A percentile compares a stretch with the other conserved stretches of the same genome.
phyloP scores from a whole-genome alignment of 1,140 invertebrate species.

The Drosophila pruinosa region DNA sequence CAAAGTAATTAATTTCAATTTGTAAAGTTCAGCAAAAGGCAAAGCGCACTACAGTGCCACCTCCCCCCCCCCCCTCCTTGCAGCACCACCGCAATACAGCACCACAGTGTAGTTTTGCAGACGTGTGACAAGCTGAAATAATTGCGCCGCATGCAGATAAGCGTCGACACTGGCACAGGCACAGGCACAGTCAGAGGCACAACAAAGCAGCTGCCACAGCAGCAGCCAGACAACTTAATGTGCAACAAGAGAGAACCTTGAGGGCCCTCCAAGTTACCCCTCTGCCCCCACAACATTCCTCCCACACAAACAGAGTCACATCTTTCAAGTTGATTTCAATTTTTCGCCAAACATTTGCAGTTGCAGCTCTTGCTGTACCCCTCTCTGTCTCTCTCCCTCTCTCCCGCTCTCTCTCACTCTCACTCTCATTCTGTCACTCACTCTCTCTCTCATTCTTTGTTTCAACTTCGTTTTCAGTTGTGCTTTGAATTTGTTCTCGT shows the following conservation, averaged over 20 bases:
- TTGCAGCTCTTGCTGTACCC: conserved; percentile 1
- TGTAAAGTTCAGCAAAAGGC: conserved; percentile 73
- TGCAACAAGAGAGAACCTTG: conserved; percentile 36
- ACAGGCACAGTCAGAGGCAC: conserved; percentile 20
- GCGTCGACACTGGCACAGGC: conserved; percentile 41
- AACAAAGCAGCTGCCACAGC: conserved; percentile 34
- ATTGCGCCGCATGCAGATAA: conserved; percentile 75
- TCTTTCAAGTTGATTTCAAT: conserved; percentile 57
- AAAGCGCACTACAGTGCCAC: background rate
- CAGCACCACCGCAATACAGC: background rate
- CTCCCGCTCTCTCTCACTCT: background rate
- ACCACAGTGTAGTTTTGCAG: conserved; percentile 15
- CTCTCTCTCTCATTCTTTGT: background rate
- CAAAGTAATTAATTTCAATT: conserved; percentile 77
- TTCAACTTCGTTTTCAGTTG: background rate
- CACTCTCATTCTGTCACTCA: too few species aligned
- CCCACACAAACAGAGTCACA: background rate
- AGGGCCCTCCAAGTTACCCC: conserved; percentile 3
- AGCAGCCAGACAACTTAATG: conserved; percentile 67
- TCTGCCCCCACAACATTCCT: background rate
- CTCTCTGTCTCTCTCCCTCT: background rate
- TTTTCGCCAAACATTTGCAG: conserved; percentile 37
- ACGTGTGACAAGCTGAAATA: conserved; percentile 72
- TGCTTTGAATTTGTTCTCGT: conserved; percentile 10
- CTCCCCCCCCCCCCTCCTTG: background rate